Conservation (phyloP, 2,888 invertebrate species). For the Metalampra italica region DNA sequence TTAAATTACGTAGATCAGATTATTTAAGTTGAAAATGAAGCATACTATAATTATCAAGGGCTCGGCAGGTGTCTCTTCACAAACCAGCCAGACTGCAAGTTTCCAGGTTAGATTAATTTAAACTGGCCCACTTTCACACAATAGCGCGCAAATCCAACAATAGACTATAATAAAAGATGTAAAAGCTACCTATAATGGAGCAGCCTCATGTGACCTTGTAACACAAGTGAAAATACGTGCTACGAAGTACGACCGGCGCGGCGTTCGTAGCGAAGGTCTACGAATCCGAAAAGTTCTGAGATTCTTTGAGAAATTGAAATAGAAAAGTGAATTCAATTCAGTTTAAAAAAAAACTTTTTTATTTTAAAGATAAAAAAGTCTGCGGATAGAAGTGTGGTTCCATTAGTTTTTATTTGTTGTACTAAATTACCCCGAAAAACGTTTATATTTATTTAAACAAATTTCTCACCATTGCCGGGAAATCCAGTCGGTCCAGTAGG, state of each 20-base stretch:
- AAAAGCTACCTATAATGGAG: conserved; percentile 42
- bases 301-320: too few species aligned
- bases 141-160: conserved; percentile 51
- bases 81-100: neutral
- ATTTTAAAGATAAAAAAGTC: too few species aligned
- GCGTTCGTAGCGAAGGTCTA: conserved; percentile 36
- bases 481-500: too few species aligned
- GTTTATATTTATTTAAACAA: too few species aligned
- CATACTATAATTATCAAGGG: too few species aligned
- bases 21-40: neutral
- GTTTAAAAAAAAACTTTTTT: too few species aligned
- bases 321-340: too few species aligned
- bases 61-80: neutral
- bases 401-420: too few species aligned
- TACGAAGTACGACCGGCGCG: conserved; percentile 34
- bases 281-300: conserved; percentile 7
- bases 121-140: conserved; percentile 53
- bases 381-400: too few species aligned
- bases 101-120: conserved; percentile 11
- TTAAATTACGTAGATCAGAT: too few species aligned
- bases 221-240: conserved; percentile 21
- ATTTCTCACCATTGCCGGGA: too few species aligned
- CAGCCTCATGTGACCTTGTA: conserved; percentile 45
- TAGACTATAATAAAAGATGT: conserved; percentile 46
- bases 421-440: too few species aligned